A percentile compares a stretch with the other conserved stretches of the same genome.
These are phyloP conservation scores for Chascanopsetta lugubris DNA, from an alignment of 2,113 vertebrate species.

Conservation along the genomic window DNA sequence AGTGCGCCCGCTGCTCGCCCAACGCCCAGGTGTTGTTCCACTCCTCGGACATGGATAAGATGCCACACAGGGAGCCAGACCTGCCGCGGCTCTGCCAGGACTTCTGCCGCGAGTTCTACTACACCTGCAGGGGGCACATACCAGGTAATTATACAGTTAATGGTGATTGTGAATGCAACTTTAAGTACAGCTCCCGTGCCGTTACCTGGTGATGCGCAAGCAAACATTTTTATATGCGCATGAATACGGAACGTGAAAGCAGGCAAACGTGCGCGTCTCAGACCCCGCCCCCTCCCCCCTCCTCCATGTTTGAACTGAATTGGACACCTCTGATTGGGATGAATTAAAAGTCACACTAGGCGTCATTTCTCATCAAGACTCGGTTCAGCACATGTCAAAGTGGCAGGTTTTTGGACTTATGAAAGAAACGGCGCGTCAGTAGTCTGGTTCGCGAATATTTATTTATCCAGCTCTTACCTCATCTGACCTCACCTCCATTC, in stretches of 20 bases:
- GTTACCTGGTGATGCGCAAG: constrained; percentile 37
- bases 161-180: constrained; percentile 26
- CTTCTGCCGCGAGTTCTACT: constrained; percentile 99
- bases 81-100: constrained; percentile 94
- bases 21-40: constrained; percentile 94
- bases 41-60: constrained; percentile 86
- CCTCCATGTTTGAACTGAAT: constrained; percentile 23
- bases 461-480: constrained; percentile 71
- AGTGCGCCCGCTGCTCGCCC: constrained; percentile 96
- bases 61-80: constrained; percentile 86
- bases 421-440: constrained; percentile 67
- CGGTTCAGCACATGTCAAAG: constrained; percentile 40
- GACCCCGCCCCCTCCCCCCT: too few species aligned
- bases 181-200: constrained; percentile 30
- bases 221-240: constrained; percentile 44
- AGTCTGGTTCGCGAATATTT: constrained; percentile 71
- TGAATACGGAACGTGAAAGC: neutral
- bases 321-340: constrained; percentile 37
- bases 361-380: constrained; percentile 36
- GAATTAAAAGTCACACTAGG: constrained; percentile 32
- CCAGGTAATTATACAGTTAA: constrained; percentile 87
- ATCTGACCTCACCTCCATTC: constrained; percentile 71
- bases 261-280: neutral
- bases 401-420: constrained; percentile 55
- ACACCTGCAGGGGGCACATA: constrained; percentile 95